Base-by-base conservation (phyloP, 2,797 vertebrate genomes). In the Peromyscus melanophrys region DNA sequence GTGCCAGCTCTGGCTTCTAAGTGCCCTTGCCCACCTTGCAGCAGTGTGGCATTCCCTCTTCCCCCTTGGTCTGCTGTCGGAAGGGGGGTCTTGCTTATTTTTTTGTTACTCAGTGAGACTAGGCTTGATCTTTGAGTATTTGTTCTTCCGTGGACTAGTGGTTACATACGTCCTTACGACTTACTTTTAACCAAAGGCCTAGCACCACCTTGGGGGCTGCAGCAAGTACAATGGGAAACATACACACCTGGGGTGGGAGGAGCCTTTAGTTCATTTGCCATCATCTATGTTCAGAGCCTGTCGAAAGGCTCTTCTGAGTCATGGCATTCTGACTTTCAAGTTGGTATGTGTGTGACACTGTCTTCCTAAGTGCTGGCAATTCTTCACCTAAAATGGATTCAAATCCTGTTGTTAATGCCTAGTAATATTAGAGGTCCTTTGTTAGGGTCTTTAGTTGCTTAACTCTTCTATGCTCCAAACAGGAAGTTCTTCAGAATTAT, bases 161-260 rank as follows among this genome's bases (percentile, higher is more conserved):
- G 88, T 98, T 98, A 96, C 94, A 95, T 96, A 63, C 46, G 71
- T 95, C 49, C 95, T 97, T 95, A 96, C 55, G 92, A 96, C 95
- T 94, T 97, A 88, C 77, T 94, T 97, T 97, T 95, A 96, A 97
- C 97, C 96, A 97, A 95, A 96, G 94, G 96, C 97, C 95, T 96
- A 94, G 76, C 80, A 95, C 86, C 80, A 89, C 76, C 81, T 75
- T 96, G 63, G 90, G 84, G 87, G 92, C 92, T 97, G 89, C 92
- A 95, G 73, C 96, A 93, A 95, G 77, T 89, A 90, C 25, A 76
- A 76, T 0, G 27, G 13, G 81, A 37, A 46, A 69, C n/a, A 14
- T 13, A 81, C 29, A 76, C 13, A n/a, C 16, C 4, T 31, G 49
- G n/a, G 21, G 40, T 21, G 85, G 71, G n/a, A 19, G 52, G 55